These are phyloP conservation scores for Dendroctonus ponderosae DNA, from an alignment of 1,140 invertebrate genomes.

Conservation along the genomic window DNA sequence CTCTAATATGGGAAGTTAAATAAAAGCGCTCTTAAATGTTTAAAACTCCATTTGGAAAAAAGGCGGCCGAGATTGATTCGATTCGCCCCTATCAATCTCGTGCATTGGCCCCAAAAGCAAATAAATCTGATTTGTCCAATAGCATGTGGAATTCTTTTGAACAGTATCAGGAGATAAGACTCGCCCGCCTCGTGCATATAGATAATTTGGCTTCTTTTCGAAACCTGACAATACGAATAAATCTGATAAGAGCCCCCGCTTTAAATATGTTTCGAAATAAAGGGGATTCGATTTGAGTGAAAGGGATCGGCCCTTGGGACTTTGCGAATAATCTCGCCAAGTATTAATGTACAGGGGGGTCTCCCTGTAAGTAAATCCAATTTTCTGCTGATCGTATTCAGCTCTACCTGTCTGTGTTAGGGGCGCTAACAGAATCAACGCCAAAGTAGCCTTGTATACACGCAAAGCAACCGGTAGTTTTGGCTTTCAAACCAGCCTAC, in stretches of 20 bases:
- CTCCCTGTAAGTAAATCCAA: no score
- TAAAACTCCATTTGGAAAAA: slow-evolving; percentile 19
- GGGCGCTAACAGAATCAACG: no score
- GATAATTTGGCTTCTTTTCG: slow-evolving; percentile 31
- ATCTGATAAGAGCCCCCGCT: slow-evolving; percentile 19
- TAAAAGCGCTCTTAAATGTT: no score
- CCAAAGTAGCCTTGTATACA: no score
- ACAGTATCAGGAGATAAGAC: slow-evolving; percentile 23
- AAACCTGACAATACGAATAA: slow-evolving; percentile 31
- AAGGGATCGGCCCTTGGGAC: slow-evolving; percentile 7
- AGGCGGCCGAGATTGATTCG: slow-evolving; percentile 7
- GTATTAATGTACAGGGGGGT: no score
- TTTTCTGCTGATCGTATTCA: no score
- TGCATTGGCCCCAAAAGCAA: slow-evolving; percentile 19
- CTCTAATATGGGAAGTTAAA: no score
- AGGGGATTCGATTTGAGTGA: slow-evolving; percentile 18
- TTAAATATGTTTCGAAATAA: slow-evolving; percentile 30
- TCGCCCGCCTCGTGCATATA: slow-evolving; percentile 31
- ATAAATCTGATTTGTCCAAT: slow-evolving; percentile 34
- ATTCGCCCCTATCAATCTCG: slow-evolving; percentile 13
- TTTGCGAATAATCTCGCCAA: slow-evolving; percentile 8
- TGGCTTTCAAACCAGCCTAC: no score
- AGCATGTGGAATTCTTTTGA: slow-evolving; percentile 29
- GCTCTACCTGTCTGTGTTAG: no score
- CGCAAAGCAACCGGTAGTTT: no score